Base-by-base conservation (phyloP, 2,797 vertebrate genomes). In the Setipinna tenuifilis region DNA sequence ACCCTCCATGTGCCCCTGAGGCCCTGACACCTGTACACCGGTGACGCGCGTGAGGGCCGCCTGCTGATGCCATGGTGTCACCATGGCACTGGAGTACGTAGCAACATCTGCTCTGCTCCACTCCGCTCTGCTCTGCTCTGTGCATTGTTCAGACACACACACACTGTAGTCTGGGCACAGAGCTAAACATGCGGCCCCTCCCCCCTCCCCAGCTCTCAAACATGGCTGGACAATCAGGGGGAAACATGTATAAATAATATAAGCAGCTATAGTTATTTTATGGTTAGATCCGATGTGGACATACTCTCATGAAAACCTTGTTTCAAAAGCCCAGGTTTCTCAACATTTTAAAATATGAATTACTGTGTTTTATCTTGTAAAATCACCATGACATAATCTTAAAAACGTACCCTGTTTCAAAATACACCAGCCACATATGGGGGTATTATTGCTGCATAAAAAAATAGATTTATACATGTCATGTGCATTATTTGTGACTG, bases 31-130 rank as follows among this genome's bases (percentile, higher is more conserved):
- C 35, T 41, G 71, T 44, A 17, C 71, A 44, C 71, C 41, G 31
- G 5, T 31, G 19, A 19, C 17, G 35, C 31, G 71, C 31, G 41
- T 21, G 50, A 89, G 65, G 86, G 88, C 1, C 59, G 88, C 1
- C 59, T 88, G 90, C 78, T 75, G 86, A 89, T 85, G 84, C 87
- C 89, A 19, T 83, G 86, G 86, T 88, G 83, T 85, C 87, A 83
- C 54, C 23, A 10, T 25, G 21, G 68, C 83, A 84, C 86, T 87
- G 35, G 78, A 84, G 25, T 58, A 44, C 84, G 88, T 88, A 90
- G 89, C 71, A 78, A 78, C 71, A 78, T 78, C 71, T 78, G 57
- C 21, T 50, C 75, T 50, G 46, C 35, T 61, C 21, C 62, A 46
- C 35, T 61, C 21, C 84, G 61, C 78, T 75, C 68, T 78, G 57